Percentiles rank a stretch among this genome's conserved stretches.
Evolutionary conservation across 2,888 invertebrate genomes (phyloP).

Genomic region (Amphipyra berbera): DNA sequence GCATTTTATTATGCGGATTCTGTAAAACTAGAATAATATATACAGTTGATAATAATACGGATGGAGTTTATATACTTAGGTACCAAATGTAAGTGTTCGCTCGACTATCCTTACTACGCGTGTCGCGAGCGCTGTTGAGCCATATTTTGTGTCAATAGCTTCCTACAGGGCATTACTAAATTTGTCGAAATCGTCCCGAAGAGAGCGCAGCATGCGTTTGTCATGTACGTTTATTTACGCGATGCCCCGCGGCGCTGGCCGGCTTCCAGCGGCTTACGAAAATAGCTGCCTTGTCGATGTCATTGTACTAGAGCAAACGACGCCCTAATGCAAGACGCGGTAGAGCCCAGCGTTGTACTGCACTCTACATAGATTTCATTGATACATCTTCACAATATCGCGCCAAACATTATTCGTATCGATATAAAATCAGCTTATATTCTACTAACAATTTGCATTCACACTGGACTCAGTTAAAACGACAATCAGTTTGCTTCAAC

Average conservation of each 20-base stretch:
- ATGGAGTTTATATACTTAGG: constrained; percentile 14
- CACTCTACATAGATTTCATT: constrained; percentile 51
- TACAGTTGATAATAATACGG: neutral
- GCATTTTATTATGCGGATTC: constrained; percentile 21
- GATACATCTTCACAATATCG: constrained; percentile 43
- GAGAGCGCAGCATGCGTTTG: constrained; percentile 75
- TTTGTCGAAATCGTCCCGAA: constrained; percentile 74
- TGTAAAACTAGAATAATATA: neutral
- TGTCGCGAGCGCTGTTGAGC: constrained; percentile 18
- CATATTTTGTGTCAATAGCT: constrained; percentile 63
- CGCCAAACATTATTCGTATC: neutral
- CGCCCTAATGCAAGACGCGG: constrained; percentile 67
- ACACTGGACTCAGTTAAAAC: neutral
- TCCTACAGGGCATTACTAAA: constrained; percentile 74
- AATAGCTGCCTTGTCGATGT: constrained; percentile 87
- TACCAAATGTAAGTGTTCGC: constrained; percentile 5
- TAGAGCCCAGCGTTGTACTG: constrained; percentile 58
- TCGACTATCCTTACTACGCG: constrained; percentile 14
- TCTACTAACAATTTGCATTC: neutral
- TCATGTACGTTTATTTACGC: constrained; percentile 86
- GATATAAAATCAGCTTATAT: constrained; percentile 2
- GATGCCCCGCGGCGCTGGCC: constrained; percentile 81
- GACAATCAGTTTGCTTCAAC: neutral
- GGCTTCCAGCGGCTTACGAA: constrained; percentile 83
- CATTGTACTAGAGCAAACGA: constrained; percentile 84